Percentiles rank a stretch among this genome's conserved stretches.
Conservation (phyloP, 2,113 vertebrate species). For the Aythya baeri region DNA sequence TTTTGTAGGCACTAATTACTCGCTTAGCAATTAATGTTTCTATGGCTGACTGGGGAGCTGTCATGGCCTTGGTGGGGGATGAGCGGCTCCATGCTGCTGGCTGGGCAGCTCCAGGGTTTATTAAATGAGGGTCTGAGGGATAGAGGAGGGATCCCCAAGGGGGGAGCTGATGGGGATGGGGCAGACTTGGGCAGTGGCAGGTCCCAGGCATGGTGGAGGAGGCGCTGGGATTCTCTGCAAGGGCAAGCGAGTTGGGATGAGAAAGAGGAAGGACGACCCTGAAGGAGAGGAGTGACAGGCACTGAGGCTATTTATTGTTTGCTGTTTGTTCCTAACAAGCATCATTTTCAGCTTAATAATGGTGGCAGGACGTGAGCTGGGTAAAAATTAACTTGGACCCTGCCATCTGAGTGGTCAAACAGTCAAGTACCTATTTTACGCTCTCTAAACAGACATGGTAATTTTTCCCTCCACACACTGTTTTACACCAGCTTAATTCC, state of each 20-base stretch:
- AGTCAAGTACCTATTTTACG: background rate
- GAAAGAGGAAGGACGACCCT: accelerated
- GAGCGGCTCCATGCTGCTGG: accelerated
- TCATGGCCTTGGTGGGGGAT: background rate
- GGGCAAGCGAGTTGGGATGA: background rate
- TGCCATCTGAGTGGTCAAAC: background rate
- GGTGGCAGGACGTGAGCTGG: background rate
- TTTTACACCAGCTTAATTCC: slow-evolving; percentile 39
- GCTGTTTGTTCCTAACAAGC: background rate
- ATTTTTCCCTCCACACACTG: background rate
- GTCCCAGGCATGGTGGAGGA: background rate
- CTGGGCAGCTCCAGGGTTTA: background rate
- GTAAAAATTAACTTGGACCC: background rate
- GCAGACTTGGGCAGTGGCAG: no score
- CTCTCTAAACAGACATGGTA: slow-evolving; percentile 1
- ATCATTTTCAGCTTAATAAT: slow-evolving; percentile 17
- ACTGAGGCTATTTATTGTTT: background rate
- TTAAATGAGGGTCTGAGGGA: background rate
- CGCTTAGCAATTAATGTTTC: slow-evolving; percentile 39
- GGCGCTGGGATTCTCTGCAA: no score
- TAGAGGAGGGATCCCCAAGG: no score
- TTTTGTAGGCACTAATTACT: slow-evolving; percentile 60
- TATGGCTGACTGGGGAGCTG: slow-evolving; percentile 30
- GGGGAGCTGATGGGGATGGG: background rate
- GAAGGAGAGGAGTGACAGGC: background rate